Evolutionary conservation across 2,113 vertebrate species (phyloP), one percentile per base, ranked within the genome.

Genomic region (Ardeotis arabs): DNA sequence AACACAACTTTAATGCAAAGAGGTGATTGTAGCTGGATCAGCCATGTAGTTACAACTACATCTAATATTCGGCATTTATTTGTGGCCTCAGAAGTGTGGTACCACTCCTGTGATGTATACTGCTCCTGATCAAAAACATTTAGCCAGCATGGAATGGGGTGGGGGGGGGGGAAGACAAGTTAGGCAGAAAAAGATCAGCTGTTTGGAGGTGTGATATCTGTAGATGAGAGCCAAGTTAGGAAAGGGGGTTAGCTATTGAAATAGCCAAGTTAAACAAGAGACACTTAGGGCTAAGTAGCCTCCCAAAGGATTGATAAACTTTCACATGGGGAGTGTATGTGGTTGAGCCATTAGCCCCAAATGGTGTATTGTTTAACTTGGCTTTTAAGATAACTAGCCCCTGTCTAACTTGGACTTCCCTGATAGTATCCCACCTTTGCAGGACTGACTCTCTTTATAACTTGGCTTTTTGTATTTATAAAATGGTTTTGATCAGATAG

Each of bases 261-360:
- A 96, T 95, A 82, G 96, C 92, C 95, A 97, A 96, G 92, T 92
- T 95, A 97, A 97, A 97, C 96, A 97, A 82, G 84, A 96, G 94
- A 95, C 94, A 95, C 96, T 91, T 96, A 96, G 66, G 67, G 63
- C 91, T 96, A 96, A 97, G 93, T 95, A 95, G 91, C 12, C 74
- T 96, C 96, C 96, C 95, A 89, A 82, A 96, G 91, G 96, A 91
- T 49, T 97, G 96, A 97, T 97, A 96, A 96, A 96, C 92, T 96
- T 97, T 97, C 87, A 96, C 94, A 66, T 93, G 74, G 84, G 87
- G 91, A 96, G 81, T 69, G 77, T 91, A 55, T 91, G 92, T 2
- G 58, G 77, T 91, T 92, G 66, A 96, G 80, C 96, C 92, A 84
- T 96, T 96, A 96, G 69, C 73, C 94, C 91, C 94, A 84, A 90